Base-by-base conservation (phyloP, 64 coral and sea anemone species). In the Montipora capricornis region DNA sequence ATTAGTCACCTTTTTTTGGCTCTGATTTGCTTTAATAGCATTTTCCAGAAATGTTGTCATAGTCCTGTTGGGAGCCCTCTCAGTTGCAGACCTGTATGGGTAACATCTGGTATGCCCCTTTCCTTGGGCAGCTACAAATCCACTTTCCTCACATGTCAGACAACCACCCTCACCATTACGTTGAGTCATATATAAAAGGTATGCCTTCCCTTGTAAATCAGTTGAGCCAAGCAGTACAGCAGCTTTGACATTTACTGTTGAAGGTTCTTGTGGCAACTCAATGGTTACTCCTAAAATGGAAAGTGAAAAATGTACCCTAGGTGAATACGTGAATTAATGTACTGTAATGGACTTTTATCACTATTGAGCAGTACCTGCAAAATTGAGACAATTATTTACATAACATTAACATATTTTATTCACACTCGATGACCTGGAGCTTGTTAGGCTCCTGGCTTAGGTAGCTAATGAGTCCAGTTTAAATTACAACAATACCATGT, bases 101-200 rank as follows among this genome's bases (percentile, higher is more conserved):
- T 95, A 95, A 26, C 93, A 95, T 44, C 92, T 4, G 37, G 92
- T 59, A 68, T 94, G 92, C 2, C 92, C 87, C 79, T 90, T 90
- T 1, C 88, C 93, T 90, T 95, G 93, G 6, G 89, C 57, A 59
- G 57, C 57, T 8, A 59, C 76, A 13, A 83, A 80, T 14, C 93
- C 93, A 37, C 9, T 88, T 17, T 95, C 93, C 12, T 79, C 87
- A 90, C 93, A 95, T 14, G 93, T 90, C 2, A 90, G 45, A 17
- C 93, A 95, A 1, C 88, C 88, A 86, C 77, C 45, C 22, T 78
- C 58, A 1, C 88, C 93, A 95, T 86, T 95, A 8, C 90, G 87
- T 84, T 95, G 88, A 14, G 93, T 84, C 93, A 95, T 95, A 48
- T 90, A 16, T n/a, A 90, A 48, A 17, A 95, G 47, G 46, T 95